phyloP scores from a whole-genome alignment of 2,797 vertebrate genomes.

The Cuniculus paca region DNA sequence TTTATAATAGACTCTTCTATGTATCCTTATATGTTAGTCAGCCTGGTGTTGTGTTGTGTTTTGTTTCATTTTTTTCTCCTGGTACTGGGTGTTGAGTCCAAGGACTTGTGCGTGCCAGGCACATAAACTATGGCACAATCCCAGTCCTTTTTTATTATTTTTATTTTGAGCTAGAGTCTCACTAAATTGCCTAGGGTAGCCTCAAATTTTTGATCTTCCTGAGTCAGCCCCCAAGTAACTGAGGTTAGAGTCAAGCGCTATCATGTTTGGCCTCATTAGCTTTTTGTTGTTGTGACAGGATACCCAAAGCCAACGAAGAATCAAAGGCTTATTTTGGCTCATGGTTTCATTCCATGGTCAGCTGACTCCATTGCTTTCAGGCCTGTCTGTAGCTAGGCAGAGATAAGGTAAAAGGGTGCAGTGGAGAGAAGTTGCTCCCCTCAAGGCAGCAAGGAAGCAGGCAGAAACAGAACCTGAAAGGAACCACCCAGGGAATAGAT shows the following conservation, averaged over 20 bases:
- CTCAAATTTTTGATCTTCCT: neutral
- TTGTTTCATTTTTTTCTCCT: neutral
- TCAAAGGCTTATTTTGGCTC: too few relatives aligned
- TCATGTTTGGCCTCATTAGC: neutral
- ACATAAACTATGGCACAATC: neutral
- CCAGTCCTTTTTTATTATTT: neutral
- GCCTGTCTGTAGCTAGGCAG: neutral
- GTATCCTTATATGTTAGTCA: neutral
- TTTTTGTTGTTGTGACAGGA: neutral
- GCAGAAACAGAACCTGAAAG: neutral
- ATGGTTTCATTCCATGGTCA: neutral
- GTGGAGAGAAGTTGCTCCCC: neutral
- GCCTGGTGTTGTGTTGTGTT: neutral
- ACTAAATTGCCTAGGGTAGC: neutral
- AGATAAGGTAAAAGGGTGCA: neutral
- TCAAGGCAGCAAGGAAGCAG: neutral
- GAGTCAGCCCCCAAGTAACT: neutral
- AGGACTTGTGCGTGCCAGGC: too few relatives aligned
- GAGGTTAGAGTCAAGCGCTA: too few relatives aligned
- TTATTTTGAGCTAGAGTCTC: neutral
- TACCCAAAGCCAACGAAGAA: neutral
- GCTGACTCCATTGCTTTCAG: neutral
- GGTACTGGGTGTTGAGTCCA: neutral
- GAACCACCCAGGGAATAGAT: neutral
- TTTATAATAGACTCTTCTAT: neutral